Conservation (phyloP, 2,888 invertebrate species). For the Alsophila aescularia region DNA sequence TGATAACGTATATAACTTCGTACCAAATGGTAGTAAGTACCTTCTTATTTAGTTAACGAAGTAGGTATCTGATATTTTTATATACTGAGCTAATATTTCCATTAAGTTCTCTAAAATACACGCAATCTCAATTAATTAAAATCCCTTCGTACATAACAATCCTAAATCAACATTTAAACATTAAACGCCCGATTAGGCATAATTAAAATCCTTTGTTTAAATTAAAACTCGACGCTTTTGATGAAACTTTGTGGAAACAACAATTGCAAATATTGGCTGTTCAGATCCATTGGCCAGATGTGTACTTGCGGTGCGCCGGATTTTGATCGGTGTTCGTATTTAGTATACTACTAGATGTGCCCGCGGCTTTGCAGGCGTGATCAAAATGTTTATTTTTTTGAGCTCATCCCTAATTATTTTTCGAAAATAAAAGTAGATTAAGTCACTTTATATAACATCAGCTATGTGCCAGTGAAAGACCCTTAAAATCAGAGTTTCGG, state of each 20-base stretch:
- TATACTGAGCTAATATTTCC: background rate
- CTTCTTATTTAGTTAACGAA: no score
- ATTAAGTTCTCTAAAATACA: slow-evolving; percentile 13
- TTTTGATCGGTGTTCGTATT: background rate
- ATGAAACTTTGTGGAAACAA: slow-evolving; percentile 29
- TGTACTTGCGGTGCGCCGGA: slow-evolving; percentile 22
- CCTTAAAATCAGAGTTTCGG: no score
- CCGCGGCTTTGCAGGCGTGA: no score
- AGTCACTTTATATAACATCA: no score
- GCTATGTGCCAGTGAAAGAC: no score
- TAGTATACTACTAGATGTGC: background rate
- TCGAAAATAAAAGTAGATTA: no score
- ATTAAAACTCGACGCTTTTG: slow-evolving; percentile 25
- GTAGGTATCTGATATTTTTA: no score
- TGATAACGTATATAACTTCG: no score
- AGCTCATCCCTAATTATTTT: no score
- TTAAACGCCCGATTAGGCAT: slow-evolving; percentile 27
- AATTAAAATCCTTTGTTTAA: slow-evolving; percentile 32
- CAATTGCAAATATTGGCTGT: slow-evolving; percentile 43
- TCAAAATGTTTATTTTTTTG: no score
- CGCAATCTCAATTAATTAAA: slow-evolving; percentile 23
- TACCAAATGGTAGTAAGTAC: no score
- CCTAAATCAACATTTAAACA: slow-evolving; percentile 30
- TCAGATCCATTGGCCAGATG: slow-evolving; percentile 39
- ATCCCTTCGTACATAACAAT: slow-evolving; percentile 16